These are phyloP conservation scores for Eupristina koningsbergeri DNA, from an alignment of 1,140 invertebrate genomes.

Conservation along the genomic window DNA sequence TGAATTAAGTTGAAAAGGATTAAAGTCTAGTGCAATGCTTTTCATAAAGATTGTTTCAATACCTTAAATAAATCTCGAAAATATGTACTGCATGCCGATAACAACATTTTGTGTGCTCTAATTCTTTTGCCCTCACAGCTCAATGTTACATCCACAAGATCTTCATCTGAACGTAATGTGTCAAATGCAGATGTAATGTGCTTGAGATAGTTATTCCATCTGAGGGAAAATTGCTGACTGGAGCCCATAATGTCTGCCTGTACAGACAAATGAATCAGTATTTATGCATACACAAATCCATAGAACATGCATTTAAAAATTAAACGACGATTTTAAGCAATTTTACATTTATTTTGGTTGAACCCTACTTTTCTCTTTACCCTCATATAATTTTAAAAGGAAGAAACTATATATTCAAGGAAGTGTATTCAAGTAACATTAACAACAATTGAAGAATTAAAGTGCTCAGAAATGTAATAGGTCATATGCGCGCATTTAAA, in stretches of 20 bases:
- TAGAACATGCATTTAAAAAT: too few relatives aligned
- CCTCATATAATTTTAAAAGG: neutral
- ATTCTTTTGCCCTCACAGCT: slow-evolving; percentile 88
- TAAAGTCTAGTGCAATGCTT: neutral
- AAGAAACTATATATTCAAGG: neutral
- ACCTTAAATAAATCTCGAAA: slow-evolving; percentile 87
- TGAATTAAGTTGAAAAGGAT: neutral
- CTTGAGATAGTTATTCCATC: slow-evolving; percentile 84
- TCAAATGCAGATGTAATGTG: slow-evolving; percentile 86
- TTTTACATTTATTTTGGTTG: neutral
- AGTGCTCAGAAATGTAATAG: neutral
- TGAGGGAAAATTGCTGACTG: slow-evolving; percentile 81
- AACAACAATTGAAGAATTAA: neutral
- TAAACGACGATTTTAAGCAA: neutral
- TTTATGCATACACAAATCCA: too few relatives aligned
- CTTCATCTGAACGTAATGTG: slow-evolving; percentile 82
- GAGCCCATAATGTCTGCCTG: slow-evolving; percentile 71
- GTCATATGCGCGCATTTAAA: neutral
- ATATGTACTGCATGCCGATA: slow-evolving; percentile 87
- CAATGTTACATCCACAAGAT: slow-evolving; percentile 89
- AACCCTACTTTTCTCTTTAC: neutral
- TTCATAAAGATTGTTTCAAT: slow-evolving; percentile 45
- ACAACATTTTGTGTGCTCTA: slow-evolving; percentile 88
- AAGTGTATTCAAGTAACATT: too few relatives aligned
- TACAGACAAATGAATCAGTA: neutral